These are phyloP conservation scores for Caenorhabditis auriculariae DNA, from an alignment of 2,888 invertebrate species.

Conservation along the genomic window DNA sequence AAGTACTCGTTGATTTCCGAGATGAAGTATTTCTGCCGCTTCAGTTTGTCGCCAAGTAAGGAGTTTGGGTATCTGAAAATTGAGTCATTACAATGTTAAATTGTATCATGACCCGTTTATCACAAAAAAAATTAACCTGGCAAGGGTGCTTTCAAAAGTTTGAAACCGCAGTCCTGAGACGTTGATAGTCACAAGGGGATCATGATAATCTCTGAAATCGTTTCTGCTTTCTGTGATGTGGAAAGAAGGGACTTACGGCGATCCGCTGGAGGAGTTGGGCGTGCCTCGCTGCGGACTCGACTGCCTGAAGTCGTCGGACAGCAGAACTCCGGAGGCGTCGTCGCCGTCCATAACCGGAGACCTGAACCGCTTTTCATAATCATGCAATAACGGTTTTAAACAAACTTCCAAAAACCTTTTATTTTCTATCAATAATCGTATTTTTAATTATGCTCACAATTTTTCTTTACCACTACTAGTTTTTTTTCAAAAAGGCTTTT, in stretches of 20 bases:
- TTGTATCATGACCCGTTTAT: not conserved
- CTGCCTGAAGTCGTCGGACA: constrained; percentile 2
- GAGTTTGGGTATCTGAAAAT: constrained; percentile 55
- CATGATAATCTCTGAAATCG: constrained; percentile 4
- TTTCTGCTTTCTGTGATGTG: not conserved
- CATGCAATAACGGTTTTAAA: no score
- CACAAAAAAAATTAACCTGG: constrained; percentile 16
- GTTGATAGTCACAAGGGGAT: constrained; percentile 56
- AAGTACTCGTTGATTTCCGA: constrained; percentile 57
- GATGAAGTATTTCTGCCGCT: constrained; percentile 52
- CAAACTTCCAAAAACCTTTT: no score
- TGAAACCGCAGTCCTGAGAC: constrained; percentile 60
- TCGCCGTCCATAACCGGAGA: constrained; percentile 15
- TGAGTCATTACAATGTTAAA: not conserved
- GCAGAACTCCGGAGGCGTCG: constrained; percentile 29
- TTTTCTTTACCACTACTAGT: no score
- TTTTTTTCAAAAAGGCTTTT: no score
- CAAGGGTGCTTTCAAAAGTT: constrained; percentile 54
- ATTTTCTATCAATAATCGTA: no score
- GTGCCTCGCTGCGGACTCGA: constrained; percentile 42
- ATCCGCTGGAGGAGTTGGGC: constrained; percentile 22
- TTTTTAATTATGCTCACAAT: no score
- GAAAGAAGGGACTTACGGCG: constrained; percentile 10
- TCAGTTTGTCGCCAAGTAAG: constrained; percentile 55
- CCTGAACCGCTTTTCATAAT: no score